Base-by-base conservation (phyloP, 2,888 invertebrate genomes). In the Spicauda simplicius region DNA sequence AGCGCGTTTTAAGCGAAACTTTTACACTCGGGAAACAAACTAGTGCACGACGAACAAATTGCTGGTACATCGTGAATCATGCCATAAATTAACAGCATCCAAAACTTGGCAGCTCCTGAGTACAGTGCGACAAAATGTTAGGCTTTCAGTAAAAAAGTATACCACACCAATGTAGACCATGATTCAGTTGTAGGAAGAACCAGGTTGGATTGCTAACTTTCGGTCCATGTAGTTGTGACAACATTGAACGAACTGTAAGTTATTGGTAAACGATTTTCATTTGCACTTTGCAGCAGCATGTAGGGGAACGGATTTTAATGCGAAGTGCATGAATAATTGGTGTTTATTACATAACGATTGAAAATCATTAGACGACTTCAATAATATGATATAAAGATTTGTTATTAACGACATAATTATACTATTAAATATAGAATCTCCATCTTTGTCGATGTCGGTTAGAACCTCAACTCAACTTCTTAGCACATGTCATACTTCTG, bases 31-130 rank as follows among this genome's bases (percentile, higher is more conserved):
- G 68, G 71, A 73, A 68, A 62, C 54, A 71, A 72, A 73, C 54
- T 60, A 66, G 54, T 8, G 55, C 66, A 70, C 63, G 55, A 64
- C 59, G 68, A 60, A 69, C 68, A 70, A 70, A 72, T 72, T 74
- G 73, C 71, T 71, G 70, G 71, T 70, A 70, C 70, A 69, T 71
- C 55, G 70, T 75, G 73, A 74, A 75, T 74, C 75, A 74, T 74
- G 67, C 72, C 67, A 72, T 73, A 74, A 73, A 75, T 74, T 75
- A 74, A 72, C 74, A 72, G 69, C 69, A 69, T 70, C 72, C 68
- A 69, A 70, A 72, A 74, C 64, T 75, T 75, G 74, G 74, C 75
- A 75, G 69, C 58, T n/a, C 64, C 60, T 58, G 70, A 57, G 60
- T 57, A 68, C 64, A 63, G 19, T 61, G 59, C 63, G 69, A 61